Conservation (phyloP, 2,113 vertebrate genomes). For the Pseudopodoces humilis region DNA sequence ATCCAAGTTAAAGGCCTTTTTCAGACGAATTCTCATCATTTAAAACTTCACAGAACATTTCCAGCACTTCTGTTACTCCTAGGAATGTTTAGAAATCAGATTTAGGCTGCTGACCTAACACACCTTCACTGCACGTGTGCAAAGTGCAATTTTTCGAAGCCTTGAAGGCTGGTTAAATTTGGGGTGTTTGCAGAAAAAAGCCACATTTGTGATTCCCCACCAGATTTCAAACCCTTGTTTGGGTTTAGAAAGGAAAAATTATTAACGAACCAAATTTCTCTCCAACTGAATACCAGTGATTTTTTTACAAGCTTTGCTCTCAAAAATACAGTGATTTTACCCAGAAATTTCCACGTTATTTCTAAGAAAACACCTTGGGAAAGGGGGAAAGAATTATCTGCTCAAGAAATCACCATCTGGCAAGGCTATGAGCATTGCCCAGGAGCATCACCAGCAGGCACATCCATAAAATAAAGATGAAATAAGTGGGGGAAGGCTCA, state of each 20-base stretch:
- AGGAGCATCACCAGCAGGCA: background rate
- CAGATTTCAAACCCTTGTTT: background rate
- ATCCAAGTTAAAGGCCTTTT: background rate
- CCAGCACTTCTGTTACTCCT: background rate
- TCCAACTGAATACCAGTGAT: background rate
- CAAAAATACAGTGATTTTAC: background rate
- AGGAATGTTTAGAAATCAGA: background rate
- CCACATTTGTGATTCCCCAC: background rate
- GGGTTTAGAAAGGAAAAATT: background rate
- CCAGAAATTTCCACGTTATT: background rate
- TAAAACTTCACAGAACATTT: background rate
- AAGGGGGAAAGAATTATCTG: background rate
- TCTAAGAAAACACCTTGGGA: background rate
- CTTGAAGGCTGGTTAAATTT: background rate
- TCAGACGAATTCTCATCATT: background rate
- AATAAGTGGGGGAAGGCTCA: background rate
- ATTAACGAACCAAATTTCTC: background rate
- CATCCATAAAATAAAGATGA: background rate
- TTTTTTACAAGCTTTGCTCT: background rate
- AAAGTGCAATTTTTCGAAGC: background rate
- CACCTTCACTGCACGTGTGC: background rate
- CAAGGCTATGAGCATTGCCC: background rate
- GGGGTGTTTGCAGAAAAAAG: background rate
- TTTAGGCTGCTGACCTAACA: background rate
- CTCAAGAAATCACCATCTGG: background rate